Conservation (phyloP, 23 tunicate genomes). For the Trididemnum nubilum region DNA sequence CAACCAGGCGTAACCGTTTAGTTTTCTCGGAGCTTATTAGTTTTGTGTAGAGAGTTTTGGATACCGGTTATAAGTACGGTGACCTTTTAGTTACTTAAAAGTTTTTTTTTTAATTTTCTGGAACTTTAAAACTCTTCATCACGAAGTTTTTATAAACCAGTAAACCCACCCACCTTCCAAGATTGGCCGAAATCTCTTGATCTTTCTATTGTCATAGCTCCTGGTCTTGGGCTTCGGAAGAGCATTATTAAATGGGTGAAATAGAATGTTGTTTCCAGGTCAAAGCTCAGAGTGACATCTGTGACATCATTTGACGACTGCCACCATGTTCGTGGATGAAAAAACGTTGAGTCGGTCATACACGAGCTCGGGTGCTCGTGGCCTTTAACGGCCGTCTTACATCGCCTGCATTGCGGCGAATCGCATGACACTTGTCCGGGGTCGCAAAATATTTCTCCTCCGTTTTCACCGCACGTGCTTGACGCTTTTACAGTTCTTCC, state of each 20-base stretch:
- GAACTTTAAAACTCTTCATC: too few species aligned
- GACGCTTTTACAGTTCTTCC: constrained; percentile 44
- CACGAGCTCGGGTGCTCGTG: constrained; percentile 62
- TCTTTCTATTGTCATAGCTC: constrained; percentile 71
- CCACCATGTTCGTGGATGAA: constrained; percentile 61
- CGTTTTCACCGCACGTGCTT: constrained; percentile 54
- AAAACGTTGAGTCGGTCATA: constrained; percentile 62
- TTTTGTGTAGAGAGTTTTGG: too few species aligned
- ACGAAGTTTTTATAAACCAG: neutral
- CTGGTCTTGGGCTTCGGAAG: constrained; percentile 70
- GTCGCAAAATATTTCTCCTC: constrained; percentile 44
- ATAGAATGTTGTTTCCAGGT: constrained; percentile 74
- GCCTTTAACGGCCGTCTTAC: constrained; percentile 43
- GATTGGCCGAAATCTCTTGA: constrained; percentile 63
- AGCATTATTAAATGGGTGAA: constrained; percentile 76
- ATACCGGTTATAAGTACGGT: too few species aligned
- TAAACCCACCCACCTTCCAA: constrained; percentile 49
- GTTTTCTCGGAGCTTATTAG: too few species aligned
- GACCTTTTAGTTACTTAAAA: too few species aligned
- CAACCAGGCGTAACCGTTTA: too few species aligned
- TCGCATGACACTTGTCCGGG: constrained; percentile 32
- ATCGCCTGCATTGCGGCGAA: constrained; percentile 56
- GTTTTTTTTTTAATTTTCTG: too few species aligned
- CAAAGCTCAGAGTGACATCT: constrained; percentile 44
- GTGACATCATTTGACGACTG: constrained; percentile 36